Conservation (phyloP, 2,797 vertebrate genomes). For the Pangasius larnaudii region DNA sequence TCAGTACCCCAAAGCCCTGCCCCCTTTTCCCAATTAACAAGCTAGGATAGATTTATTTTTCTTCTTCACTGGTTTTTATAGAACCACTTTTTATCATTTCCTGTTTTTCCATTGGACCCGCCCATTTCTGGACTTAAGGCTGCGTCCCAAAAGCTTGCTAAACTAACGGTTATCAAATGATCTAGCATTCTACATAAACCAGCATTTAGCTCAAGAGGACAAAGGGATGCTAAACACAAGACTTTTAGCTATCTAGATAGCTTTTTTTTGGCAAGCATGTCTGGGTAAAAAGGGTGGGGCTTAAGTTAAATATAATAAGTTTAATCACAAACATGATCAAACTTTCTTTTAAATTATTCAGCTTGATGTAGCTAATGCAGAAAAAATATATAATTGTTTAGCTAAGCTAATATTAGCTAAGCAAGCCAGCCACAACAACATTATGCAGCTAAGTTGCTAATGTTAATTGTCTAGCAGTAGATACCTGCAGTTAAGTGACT, state of each 20-base stretch:
- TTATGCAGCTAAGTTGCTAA: background rate
- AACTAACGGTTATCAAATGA: constrained; percentile 1
- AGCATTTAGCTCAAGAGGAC: constrained; percentile 8
- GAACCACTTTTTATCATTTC: constrained; percentile 70
- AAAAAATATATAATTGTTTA: background rate
- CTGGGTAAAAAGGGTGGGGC: background rate
- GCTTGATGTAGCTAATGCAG: background rate
- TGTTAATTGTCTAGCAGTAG: background rate
- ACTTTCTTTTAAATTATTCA: background rate
- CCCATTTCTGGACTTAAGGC: constrained; percentile 53
- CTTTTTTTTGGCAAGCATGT: background rate
- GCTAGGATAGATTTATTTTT: constrained; percentile 65
- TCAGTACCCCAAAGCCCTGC: constrained; percentile 32
- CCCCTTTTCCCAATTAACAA: constrained; percentile 33
- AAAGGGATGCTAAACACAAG: background rate
- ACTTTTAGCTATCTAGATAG: background rate
- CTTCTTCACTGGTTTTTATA: constrained; percentile 66
- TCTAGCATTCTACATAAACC: constrained; percentile 23
- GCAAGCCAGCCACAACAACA: background rate
- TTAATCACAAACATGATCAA: background rate
- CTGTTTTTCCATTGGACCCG: constrained; percentile 63
- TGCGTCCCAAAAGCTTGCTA: background rate
- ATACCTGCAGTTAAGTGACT: background rate
- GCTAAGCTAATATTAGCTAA: background rate
- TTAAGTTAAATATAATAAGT: background rate